Percentiles rank a stretch among this genome's conserved stretches.
These are phyloP conservation scores for Protobothrops mucrosquamatus DNA, from an alignment of 2,113 vertebrate genomes.

Conservation along the genomic window DNA sequence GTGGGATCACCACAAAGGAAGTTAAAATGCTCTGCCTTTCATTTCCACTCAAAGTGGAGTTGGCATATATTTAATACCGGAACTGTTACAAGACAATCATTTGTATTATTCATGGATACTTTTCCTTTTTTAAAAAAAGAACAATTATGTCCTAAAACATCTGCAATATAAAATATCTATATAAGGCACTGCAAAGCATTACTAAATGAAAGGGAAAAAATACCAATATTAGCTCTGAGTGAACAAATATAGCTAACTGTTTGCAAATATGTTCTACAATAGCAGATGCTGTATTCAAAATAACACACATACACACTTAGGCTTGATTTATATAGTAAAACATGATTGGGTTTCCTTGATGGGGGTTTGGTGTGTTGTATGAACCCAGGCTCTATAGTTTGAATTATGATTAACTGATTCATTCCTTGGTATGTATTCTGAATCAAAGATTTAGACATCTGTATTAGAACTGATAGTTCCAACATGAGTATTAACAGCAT, in stretches of 20 bases:
- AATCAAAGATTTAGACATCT: not conserved
- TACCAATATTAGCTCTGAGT: rapidly evolving
- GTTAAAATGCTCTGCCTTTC: not conserved
- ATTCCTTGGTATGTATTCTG: not conserved
- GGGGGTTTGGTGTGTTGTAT: not conserved
- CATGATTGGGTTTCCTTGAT: not conserved
- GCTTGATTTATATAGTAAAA: not conserved
- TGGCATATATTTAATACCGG: not conserved
- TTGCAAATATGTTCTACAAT: not conserved
- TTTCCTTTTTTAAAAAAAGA: not conserved
- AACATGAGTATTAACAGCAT: not conserved
- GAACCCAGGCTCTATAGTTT: not conserved
- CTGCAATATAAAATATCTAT: not conserved
- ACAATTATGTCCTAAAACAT: not conserved
- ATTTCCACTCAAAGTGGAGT: not conserved
- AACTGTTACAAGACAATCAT: constrained; percentile 4
- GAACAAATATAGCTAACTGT: not conserved
- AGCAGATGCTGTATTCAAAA: not conserved
- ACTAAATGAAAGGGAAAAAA: not conserved
- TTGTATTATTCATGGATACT: constrained; percentile 17
- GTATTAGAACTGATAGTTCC: not conserved
- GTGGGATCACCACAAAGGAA: not conserved
- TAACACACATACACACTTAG: not conserved
- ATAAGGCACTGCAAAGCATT: constrained; percentile 5
- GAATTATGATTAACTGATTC: not conserved